Percentiles rank a stretch among this genome's conserved stretches.
Evolutionary conservation across 2,888 invertebrate species (phyloP).

Genomic region (Athalia cordata): DNA sequence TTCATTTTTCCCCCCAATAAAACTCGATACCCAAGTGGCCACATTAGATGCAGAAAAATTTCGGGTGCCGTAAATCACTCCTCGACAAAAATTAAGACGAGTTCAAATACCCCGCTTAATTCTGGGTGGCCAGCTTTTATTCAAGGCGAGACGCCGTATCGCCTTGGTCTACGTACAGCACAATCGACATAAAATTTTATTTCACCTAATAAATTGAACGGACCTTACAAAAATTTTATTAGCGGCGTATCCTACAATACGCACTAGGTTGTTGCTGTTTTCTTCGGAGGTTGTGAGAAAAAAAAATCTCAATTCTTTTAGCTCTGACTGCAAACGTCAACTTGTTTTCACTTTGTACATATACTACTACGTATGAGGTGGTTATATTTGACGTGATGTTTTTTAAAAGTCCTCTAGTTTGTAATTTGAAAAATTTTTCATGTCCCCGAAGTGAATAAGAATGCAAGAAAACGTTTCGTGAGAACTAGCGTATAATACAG

Average conservation of each 20-base stretch:
- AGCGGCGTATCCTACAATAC: background rate
- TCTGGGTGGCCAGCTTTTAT: conserved; percentile 9
- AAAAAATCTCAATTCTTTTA: too few species aligned
- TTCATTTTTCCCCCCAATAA: background rate
- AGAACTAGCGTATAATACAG: background rate
- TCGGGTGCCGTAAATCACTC: background rate
- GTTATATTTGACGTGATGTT: too few species aligned
- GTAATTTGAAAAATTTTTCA: too few species aligned
- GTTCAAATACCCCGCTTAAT: background rate
- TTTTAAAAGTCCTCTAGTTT: too few species aligned
- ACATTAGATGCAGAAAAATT: background rate
- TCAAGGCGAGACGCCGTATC: background rate
- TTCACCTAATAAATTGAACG: background rate
- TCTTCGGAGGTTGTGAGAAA: too few species aligned
- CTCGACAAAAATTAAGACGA: background rate
- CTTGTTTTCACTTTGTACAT: too few species aligned
- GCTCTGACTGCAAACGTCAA: too few species aligned
- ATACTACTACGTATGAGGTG: too few species aligned
- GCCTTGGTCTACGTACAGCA: conserved; percentile 6
- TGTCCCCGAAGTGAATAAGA: background rate
- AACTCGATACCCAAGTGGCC: background rate
- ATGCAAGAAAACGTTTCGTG: conserved; percentile 5
- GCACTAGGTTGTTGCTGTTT: background rate
- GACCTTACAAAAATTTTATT: conserved; percentile 18
- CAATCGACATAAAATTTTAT: conserved; percentile 20